Base-by-base conservation (phyloP, 2,113 vertebrate species). In the Tauraco erythrolophus region DNA sequence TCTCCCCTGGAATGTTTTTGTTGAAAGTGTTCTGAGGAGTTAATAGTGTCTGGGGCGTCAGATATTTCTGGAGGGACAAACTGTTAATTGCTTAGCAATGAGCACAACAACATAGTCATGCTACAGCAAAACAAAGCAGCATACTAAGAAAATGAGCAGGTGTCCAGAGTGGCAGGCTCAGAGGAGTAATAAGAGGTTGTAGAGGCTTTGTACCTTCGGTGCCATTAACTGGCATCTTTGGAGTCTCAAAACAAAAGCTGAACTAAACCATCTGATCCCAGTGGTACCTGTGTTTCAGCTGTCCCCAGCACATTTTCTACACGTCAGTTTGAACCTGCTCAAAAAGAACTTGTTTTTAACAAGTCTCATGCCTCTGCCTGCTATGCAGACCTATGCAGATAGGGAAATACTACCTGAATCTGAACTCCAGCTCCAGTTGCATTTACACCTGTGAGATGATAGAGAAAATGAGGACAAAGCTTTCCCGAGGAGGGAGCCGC, bases 21-120 rank as follows among this genome's bases (percentile, higher is more conserved):
- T 96, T 93, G 92, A 88, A 89, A 92, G 30, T 22, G 25, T 89
- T 90, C 66, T 3, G 2, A 85, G 78, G 33, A 88, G 61, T 30
- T 76, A 71, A 56, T 12, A 45, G 25, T 9, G 33, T 88, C 53
- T 85, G 51, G 62, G 66, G 45, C 0, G 0, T 50, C 6, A 4
- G 82, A 10, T 83, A 57, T 57, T 92, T 95, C 79, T 97, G 94
- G 92, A 92, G 91, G 93, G 62, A 68, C n/a, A 82, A 84, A 82
- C 61, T 71, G 46, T 60, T 76, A 93, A 93, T 90, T 93, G 90
- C 94, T 93, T 70, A 80, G 78, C 78, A 86, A 62, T 88, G 79
- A 71, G 64, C 71, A 74, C 72, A 85, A 43, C 74, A 79, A 41
- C 0, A 0, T 30, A 22, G 31, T 8, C 25, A 9, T 53, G 45